Conservation (phyloP, 2,888 invertebrate genomes). For the Villa cingulata region DNA sequence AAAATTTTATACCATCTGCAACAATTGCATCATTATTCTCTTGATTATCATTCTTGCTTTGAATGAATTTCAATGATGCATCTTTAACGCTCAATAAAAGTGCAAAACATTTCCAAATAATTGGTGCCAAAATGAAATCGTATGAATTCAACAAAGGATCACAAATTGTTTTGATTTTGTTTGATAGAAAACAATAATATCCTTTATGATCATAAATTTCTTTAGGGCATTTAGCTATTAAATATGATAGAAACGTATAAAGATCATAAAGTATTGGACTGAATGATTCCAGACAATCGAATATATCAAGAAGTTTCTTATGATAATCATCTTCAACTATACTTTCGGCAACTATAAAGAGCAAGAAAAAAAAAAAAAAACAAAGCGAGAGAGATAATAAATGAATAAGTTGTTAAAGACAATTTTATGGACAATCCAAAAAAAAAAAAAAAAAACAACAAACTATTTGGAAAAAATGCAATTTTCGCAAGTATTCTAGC, state of each 20-base stretch:
- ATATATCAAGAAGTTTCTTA: too few species aligned
- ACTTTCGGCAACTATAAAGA: neutral
- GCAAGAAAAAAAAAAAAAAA: neutral
- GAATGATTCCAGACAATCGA: too few species aligned
- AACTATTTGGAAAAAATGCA: neutral
- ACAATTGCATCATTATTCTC: too few species aligned
- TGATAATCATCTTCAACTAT: neutral
- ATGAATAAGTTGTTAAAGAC: too few species aligned
- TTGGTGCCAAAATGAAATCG: conserved; percentile 9
- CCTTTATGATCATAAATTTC: conserved; percentile 22
- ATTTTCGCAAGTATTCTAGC: neutral
- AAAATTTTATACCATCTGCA: conserved; percentile 21
- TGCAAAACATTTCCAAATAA: conserved; percentile 28
- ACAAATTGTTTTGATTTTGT: conserved; percentile 14
- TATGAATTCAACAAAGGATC: neutral
- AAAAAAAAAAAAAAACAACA: too few species aligned
- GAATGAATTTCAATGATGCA: conserved; percentile 11
- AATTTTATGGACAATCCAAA: too few species aligned
- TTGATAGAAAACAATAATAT: conserved; percentile 24
- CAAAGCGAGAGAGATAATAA: too few species aligned
- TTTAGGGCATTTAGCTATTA: conserved; percentile 23
- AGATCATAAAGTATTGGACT: conserved; percentile 14
- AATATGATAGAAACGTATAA: conserved; percentile 24
- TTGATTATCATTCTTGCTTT: too few species aligned
- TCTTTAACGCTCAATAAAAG: conserved; percentile 24